Evolutionary conservation across 2,113 vertebrate genomes (phyloP).

Genomic region (Cyphomyrus discorhynchus): DNA sequence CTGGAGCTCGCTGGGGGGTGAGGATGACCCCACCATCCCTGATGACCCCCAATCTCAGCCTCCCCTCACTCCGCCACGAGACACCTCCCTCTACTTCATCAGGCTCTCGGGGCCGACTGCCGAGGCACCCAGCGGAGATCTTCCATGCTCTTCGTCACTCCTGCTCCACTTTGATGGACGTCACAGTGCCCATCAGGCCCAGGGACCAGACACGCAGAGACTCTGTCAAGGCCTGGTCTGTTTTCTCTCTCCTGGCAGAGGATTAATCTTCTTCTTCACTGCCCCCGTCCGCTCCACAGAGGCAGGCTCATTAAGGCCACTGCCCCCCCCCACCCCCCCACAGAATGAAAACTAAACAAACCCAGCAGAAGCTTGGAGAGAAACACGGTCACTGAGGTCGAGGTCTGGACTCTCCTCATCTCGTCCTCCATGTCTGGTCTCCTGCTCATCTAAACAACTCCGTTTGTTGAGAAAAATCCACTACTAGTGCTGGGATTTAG

Average conservation of each 20-base stretch:
- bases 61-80: background rate
- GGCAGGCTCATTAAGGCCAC: background rate
- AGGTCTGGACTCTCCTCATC: background rate
- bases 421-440: background rate
- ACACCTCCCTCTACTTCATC: background rate
- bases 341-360: constrained; percentile 10
- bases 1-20: background rate
- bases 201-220: background rate
- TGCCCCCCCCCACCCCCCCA: too few species aligned
- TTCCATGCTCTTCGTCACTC: background rate
- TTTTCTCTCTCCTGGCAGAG: background rate
- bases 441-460: constrained; percentile 3
- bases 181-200: background rate
- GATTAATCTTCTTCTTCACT: background rate
- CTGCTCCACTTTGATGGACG: background rate
- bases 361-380: background rate
- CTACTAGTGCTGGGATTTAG: background rate
- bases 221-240: background rate
- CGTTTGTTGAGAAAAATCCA: background rate
- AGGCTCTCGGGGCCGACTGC: background rate
- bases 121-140: background rate
- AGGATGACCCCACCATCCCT: background rate
- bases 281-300: background rate
- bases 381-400: background rate
- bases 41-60: background rate